phyloP scores from a whole-genome alignment of 2,888 invertebrate genomes.

The Oligia strigilis region DNA sequence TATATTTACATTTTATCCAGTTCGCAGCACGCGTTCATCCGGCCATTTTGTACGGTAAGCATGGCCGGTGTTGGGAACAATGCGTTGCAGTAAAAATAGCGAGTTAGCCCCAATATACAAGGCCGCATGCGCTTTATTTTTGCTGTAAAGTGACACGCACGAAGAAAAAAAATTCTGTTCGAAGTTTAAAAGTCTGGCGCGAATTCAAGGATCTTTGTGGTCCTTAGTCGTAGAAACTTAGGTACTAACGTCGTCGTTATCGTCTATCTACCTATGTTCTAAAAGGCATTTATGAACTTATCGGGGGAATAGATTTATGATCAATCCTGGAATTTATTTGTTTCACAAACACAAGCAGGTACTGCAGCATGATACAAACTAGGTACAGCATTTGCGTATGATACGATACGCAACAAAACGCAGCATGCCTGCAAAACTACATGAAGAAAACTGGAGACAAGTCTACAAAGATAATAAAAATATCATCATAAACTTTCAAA shows the following conservation, averaged over 20 bases:
- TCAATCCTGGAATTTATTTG: slow-evolving; percentile 7
- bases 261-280: not conserved
- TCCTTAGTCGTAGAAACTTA: not conserved
- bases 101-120: slow-evolving; percentile 73
- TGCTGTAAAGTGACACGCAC: slow-evolving; percentile 66
- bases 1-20: slow-evolving; percentile 23
- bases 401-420: slow-evolving; percentile 3
- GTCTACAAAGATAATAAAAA: slow-evolving; percentile 19
- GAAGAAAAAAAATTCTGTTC: slow-evolving; percentile 45
- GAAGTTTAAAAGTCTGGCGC: slow-evolving; percentile 24
- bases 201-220: slow-evolving; percentile 23
- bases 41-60: slow-evolving; percentile 30
- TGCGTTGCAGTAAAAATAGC: slow-evolving; percentile 78
- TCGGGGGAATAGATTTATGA: not conserved
- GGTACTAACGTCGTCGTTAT: not conserved
- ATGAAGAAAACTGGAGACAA: slow-evolving; percentile 16
- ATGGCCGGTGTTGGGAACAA: slow-evolving; percentile 60
- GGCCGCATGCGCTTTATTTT: slow-evolving; percentile 73
- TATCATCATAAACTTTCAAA: slow-evolving; percentile 13
- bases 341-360: slow-evolving; percentile 4
- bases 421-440: not conserved
- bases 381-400: not conserved
- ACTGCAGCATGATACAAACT: not conserved
- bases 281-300: slow-evolving; percentile 15
- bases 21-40: slow-evolving; percentile 37